Conservation (phyloP, 2,113 vertebrate genomes). For the Tupaia tana region DNA sequence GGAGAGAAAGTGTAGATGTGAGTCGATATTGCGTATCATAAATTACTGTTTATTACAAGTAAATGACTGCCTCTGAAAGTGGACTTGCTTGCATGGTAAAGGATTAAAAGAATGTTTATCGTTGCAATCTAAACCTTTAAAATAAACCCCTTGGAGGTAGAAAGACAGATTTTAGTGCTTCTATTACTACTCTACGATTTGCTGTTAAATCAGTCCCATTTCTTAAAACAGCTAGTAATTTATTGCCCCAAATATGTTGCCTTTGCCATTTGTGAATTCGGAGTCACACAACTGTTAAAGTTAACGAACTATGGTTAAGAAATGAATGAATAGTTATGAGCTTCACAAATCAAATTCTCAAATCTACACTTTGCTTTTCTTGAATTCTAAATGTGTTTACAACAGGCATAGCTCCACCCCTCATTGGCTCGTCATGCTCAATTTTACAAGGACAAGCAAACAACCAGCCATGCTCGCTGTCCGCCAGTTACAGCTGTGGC, state of each 20-base stretch:
- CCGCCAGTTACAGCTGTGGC: constrained; percentile 44
- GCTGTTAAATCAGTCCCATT: constrained; percentile 79
- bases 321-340: constrained; percentile 75
- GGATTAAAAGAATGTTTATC: constrained; percentile 83
- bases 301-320: constrained; percentile 74
- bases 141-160: constrained; percentile 81
- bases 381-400: constrained; percentile 73
- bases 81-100: constrained; percentile 64
- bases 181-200: constrained; percentile 76
- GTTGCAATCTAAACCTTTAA: constrained; percentile 81
- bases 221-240: constrained; percentile 85
- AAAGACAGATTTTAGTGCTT: constrained; percentile 77
- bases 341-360: constrained; percentile 73
- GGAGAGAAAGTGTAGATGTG: constrained; percentile 73
- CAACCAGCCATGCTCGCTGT: not conserved
- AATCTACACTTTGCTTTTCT: constrained; percentile 62
- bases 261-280: constrained; percentile 72
- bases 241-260: constrained; percentile 77
- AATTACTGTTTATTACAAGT: constrained; percentile 85
- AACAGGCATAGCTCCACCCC: constrained; percentile 61
- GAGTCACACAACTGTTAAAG: constrained; percentile 81
- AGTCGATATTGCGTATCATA: constrained; percentile 72
- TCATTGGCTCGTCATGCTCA: constrained; percentile 68
- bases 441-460: constrained; percentile 77
- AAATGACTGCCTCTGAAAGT: constrained; percentile 77